These are phyloP conservation scores for Staurois parvus DNA, from an alignment of 2,797 vertebrate genomes.

Conservation along the genomic window DNA sequence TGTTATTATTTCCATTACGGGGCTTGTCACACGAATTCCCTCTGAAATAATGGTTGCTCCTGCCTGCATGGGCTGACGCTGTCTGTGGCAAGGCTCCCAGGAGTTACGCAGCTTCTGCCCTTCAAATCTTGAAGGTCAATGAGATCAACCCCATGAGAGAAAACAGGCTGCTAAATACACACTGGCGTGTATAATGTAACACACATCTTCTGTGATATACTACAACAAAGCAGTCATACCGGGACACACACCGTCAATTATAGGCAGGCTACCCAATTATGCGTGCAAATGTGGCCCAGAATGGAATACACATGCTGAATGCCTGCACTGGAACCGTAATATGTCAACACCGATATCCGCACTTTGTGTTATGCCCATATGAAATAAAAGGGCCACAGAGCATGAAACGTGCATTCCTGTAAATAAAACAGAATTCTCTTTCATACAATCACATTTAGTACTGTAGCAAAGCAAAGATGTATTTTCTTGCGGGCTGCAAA, in stretches of 20 bases:
- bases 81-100: slow-evolving; percentile 58
- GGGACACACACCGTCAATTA: not conserved
- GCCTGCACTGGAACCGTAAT: not conserved
- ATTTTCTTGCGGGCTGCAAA: no score
- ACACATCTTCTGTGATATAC: not conserved
- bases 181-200: not conserved
- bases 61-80: slow-evolving; percentile 44
- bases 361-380: not conserved
- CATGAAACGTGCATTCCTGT: not conserved
- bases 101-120: slow-evolving; percentile 61
- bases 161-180: slow-evolving; percentile 20
- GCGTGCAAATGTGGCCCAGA: not conserved
- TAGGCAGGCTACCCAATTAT: not conserved
- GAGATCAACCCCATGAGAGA: slow-evolving; percentile 44
- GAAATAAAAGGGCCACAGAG: not conserved
- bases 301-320: not conserved
- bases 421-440: no score
- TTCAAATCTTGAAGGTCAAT: slow-evolving; percentile 60
- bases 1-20: slow-evolving; percentile 25
- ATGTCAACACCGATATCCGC: not conserved
- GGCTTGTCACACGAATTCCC: slow-evolving; percentile 28
- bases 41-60: slow-evolving; percentile 44
- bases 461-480: no score
- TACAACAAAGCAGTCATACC: not conserved
- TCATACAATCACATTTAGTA: no score